A percentile compares a stretch with the other conserved stretches of the same genome.
These are phyloP conservation scores for Danio jaintianensis DNA, from an alignment of 2,797 vertebrate genomes.

Conservation along the genomic window DNA sequence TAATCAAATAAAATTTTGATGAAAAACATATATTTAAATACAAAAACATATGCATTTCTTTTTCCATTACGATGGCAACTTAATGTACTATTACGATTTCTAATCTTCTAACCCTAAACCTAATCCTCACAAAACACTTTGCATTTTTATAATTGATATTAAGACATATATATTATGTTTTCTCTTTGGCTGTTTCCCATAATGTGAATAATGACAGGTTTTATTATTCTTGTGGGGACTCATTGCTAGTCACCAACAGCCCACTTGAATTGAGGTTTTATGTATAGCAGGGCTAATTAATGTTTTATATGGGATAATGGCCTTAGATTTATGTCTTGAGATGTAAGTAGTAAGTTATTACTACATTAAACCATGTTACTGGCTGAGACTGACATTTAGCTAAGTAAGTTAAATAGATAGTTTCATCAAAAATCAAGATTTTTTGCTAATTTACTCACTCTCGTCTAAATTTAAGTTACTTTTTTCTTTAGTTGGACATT, in stretches of 20 bases:
- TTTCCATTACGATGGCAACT: background rate
- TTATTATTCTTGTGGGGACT: background rate
- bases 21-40: slow-evolving; percentile 19
- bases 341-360: background rate
- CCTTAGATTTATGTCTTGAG: background rate
- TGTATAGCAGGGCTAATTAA: background rate
- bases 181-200: background rate
- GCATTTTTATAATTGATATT: background rate
- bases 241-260: background rate
- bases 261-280: slow-evolving; percentile 10
- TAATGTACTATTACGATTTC: background rate
- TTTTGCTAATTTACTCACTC: background rate
- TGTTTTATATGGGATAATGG: background rate
- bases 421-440: background rate
- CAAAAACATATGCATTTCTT: background rate
- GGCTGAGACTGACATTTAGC: background rate
- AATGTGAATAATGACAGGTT: background rate
- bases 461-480: too few relatives aligned
- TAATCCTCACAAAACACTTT: background rate
- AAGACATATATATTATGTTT: background rate
- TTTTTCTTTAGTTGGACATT: too few relatives aligned
- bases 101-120: background rate
- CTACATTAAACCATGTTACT: background rate
- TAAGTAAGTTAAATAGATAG: background rate
- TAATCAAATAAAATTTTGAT: background rate